Base-by-base conservation (phyloP, 2,888 invertebrate genomes). In the Drosophila greeni region DNA sequence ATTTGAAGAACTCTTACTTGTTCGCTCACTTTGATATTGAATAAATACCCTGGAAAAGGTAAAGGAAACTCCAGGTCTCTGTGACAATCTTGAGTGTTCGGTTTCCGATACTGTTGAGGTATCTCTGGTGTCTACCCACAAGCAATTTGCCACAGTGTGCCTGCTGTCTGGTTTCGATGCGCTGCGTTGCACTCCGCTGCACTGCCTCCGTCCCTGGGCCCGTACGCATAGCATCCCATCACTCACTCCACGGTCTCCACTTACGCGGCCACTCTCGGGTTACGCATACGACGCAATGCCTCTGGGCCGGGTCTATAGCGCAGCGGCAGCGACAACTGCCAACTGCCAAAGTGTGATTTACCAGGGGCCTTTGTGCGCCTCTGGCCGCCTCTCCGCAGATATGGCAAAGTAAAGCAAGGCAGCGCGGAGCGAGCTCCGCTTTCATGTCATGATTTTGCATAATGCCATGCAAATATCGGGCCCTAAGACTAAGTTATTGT, bases 401-500 rank as follows among this genome's bases (percentile, higher is more conserved):
- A 47, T 18, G 45, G 64, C 61, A n/a, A 47, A 69, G 76, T 79
- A 79, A 82, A 79, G 73, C 73, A 79, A 79, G 79, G 73, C 73
- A 72, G 74, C 64, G 56, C n/a, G 67, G 57, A 64, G 68, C 80
- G 40, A 52, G 59, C 64, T 42, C 64, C 61, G 68, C 42, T 74
- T 60, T 75, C 76, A 77, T 76, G 74, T 85, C 82, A 83, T 83
- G 82, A 83, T 86, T 86, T 79, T 83, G 82, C 82, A 83, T 83
- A 83, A 83, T 86, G 84, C 74, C 80, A 86, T 85, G 85, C 85
- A 81, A 81, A 81, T 81, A 85, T 79, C 72, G 77, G 76, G 75
- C 72, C 83, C 61, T 61, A 37, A 45, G 59, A 49, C 65, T 72
- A 79, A 79, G 76, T 85, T 85, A 80, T 80, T 85, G 79, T 80